A percentile compares a stretch with the other conserved stretches of the same genome.
Conservation (phyloP, 2,888 invertebrate genomes). For the Noctua janthina region DNA sequence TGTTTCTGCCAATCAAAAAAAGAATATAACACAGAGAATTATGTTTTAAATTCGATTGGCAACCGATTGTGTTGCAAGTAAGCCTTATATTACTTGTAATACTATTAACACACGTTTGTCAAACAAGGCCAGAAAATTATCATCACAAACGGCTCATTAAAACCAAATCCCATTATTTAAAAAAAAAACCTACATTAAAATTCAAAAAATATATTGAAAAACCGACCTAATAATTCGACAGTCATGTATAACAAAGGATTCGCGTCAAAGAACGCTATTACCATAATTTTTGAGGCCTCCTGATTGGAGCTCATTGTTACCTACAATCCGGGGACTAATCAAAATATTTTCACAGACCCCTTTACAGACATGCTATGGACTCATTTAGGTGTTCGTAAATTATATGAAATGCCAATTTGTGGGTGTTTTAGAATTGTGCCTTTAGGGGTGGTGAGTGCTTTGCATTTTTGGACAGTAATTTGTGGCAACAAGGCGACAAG, state of each 20-base stretch:
- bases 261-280: conserved; percentile 59
- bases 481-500: background rate
- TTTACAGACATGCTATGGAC: conserved; percentile 46
- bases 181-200: conserved; percentile 16
- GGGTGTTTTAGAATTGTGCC: conserved; percentile 13
- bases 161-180: background rate
- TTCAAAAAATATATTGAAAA: conserved; percentile 45
- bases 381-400: conserved; percentile 46
- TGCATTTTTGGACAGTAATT: background rate
- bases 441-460: background rate
- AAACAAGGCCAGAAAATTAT: conserved; percentile 5
- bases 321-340: conserved; percentile 46
- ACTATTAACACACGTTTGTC: background rate
- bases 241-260: conserved; percentile 61
- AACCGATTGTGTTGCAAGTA: background rate
- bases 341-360: conserved; percentile 59
- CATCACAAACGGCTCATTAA: conserved; percentile 32
- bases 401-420: conserved; percentile 40
- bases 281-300: conserved; percentile 56
- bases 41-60: background rate
- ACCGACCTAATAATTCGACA: conserved; percentile 50
- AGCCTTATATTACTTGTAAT: background rate
- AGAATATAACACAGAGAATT: background rate
- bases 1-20: background rate
- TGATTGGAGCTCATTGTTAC: conserved; percentile 60